Evolutionary conservation across 2,797 vertebrate species (phyloP), one percentile per base, ranked within the genome.

Genomic region (Melanotaenia pygmaea): DNA sequence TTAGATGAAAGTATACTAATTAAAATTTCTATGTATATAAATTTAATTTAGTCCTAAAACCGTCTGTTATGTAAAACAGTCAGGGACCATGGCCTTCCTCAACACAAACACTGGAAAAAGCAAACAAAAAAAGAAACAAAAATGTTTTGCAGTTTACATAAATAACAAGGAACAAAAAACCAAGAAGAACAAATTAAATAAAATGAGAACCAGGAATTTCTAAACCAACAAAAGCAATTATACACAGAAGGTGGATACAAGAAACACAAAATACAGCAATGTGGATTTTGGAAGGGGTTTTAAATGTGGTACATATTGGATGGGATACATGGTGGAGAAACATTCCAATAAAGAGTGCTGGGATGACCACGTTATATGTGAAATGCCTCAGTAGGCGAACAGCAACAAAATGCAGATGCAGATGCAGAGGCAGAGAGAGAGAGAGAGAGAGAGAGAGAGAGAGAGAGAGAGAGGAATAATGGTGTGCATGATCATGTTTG

Each of bases 71-170:
- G 63, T 60, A 80, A 77, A 59, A 64, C 75, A 89, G 86, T 89
- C 90, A 91, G 86, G 90, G 89, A 90, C 81, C 85, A 85, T 88
- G 81, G 83, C 84, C 86, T 78, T 80, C 85, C 77, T 89, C 65
- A 91, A 88, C 78, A 91, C 81, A 90, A 87, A 76, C 81, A 91
- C 79, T 84, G 75, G 79, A 90, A 87, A 28, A 30, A 30, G 28
- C 28, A 30, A 30, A 30, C 28, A 30, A 89, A 86, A 88, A 85
- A 75, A 67, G 88, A 85, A 83, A 84, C 76, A 67, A 89, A 86
- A 85, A 26, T 26, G 78, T 84, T 74, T 80, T 78, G 82, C 64
- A 83, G 84, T 86, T 77, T 69, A 86, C 76, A 87, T 74, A 20
- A 78, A 83, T 56, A 83, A 57, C 83, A 32, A 77, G 57, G 26